Evolutionary conservation across 1,140 invertebrate species (phyloP), one percentile per base, ranked within the genome.

Genomic region (Pseudobourletiella spinata): DNA sequence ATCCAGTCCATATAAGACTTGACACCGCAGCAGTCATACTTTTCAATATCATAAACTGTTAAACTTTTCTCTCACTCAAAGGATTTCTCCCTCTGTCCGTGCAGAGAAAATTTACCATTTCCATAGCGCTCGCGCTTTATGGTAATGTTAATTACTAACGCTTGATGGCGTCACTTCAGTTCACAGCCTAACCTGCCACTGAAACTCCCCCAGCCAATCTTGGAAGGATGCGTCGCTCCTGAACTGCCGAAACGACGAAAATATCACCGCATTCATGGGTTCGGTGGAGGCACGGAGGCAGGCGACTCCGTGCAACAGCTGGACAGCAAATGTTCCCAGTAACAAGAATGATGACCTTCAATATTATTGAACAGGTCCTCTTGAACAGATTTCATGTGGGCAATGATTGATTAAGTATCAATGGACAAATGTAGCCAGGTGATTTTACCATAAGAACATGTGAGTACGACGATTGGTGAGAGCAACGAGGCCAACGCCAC

Each of bases 161-260:
- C n/a, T n/a, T n/a, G n/a, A n/a, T n/a, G n/a, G n/a, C n/a, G n/a
- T n/a, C n/a, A n/a, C n/a, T n/a, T n/a, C n/a, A n/a, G n/a, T n/a
- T n/a, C n/a, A n/a, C n/a, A n/a, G n/a, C n/a, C n/a, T n/a, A n/a
- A 65, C 64, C 54, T 61, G 39, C 44, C 54, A 65, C 32, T 65
- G 64, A 32, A 65, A 32, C 11, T 58, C 55, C 16, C 26, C 16
- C 0, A 65, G 20, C 64, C 64, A 65, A 16, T 61, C 28, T 0
- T 44, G 16, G 18, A 35, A 20, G 0, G 25, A n/a, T 1, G 35
- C 22, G 32, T 50, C 59, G 29, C 30, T 61, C 35, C 8, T 32
- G 14, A 32, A 46, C 20, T 46, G 30, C 18, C 42, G 18, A 43
- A 65, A 59, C 3, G 58, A 44, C 20, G 18, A 56, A 26, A 48